Evolutionary conservation across 2,888 invertebrate genomes (phyloP).

Genomic region (Zygogramma bicolorata): DNA sequence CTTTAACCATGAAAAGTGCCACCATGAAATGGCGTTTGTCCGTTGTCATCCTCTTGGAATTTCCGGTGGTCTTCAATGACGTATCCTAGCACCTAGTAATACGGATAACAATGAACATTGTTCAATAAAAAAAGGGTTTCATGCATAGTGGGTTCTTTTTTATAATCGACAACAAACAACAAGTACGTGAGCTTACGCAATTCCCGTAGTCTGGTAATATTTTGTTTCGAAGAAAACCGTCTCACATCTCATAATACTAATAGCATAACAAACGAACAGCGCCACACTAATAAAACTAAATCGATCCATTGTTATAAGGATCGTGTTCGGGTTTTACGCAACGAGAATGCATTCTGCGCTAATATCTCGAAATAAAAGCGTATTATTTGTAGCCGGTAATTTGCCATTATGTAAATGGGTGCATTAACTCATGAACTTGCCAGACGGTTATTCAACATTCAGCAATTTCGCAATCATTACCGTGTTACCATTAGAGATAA

Average conservation of each 20-base stretch:
- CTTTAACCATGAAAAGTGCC: too few relatives aligned
- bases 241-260: slow-evolving; percentile 4
- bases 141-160: neutral
- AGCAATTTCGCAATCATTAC: slow-evolving; percentile 35
- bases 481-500: neutral
- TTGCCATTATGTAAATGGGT: slow-evolving; percentile 36
- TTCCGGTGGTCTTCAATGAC: too few relatives aligned
- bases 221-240: neutral
- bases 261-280: slow-evolving; percentile 1
- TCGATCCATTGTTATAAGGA: slow-evolving; percentile 5
- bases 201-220: neutral
- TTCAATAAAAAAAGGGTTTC: too few relatives aligned
- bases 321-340: slow-evolving; percentile 8
- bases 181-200: neutral
- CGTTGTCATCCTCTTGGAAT: too few relatives aligned
- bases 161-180: neutral
- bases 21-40: too few relatives aligned
- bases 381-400: slow-evolving; percentile 29
- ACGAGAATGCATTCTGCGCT: slow-evolving; percentile 7
- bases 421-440: slow-evolving; percentile 44
- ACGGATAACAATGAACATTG: too few relatives aligned
- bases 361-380: slow-evolving; percentile 24
- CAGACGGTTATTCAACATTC: slow-evolving; percentile 41
- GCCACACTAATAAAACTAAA: slow-evolving; percentile 8
- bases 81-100: too few relatives aligned